phyloP scores from a whole-genome alignment of 2,888 invertebrate genomes.

The Ormyrus thymus region DNA sequence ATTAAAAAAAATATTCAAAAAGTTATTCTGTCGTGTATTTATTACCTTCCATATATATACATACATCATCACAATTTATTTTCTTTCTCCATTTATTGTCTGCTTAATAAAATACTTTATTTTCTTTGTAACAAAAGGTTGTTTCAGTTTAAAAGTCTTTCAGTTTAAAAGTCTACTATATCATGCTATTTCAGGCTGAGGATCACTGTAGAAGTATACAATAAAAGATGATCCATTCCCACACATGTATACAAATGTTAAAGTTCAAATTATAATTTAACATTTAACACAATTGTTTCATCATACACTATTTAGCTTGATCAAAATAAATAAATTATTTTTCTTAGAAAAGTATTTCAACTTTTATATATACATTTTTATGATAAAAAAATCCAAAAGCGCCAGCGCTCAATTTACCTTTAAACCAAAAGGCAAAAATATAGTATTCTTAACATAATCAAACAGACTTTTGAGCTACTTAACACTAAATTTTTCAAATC shows the following conservation, averaged over 20 bases:
- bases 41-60: conserved; percentile 55
- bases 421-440: background rate
- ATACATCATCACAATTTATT: conserved; percentile 1
- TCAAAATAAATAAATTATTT: conserved; percentile 43
- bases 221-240: background rate
- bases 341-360: conserved; percentile 45
- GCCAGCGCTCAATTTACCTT: conserved; percentile 39
- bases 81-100: conserved; percentile 36
- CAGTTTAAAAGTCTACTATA: too few species aligned
- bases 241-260: conserved; percentile 23
- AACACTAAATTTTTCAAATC: too few species aligned
- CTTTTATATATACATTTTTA: conserved; percentile 30
- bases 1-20: conserved; percentile 35
- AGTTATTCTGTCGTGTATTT: conserved; percentile 65
- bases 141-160: background rate
- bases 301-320: too few species aligned
- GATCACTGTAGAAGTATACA: background rate
- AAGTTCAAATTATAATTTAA: conserved; percentile 30
- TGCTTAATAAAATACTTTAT: conserved; percentile 41
- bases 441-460: too few species aligned
- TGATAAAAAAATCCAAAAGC: conserved; percentile 17
- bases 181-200: too few species aligned
- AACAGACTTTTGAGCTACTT: too few species aligned
- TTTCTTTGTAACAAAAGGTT: conserved; percentile 27
- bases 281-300: conserved; percentile 7